A percentile compares a stretch with the other conserved stretches of the same genome.
Conservation (phyloP, 2,888 invertebrate genomes). For the Suillia variegata region DNA sequence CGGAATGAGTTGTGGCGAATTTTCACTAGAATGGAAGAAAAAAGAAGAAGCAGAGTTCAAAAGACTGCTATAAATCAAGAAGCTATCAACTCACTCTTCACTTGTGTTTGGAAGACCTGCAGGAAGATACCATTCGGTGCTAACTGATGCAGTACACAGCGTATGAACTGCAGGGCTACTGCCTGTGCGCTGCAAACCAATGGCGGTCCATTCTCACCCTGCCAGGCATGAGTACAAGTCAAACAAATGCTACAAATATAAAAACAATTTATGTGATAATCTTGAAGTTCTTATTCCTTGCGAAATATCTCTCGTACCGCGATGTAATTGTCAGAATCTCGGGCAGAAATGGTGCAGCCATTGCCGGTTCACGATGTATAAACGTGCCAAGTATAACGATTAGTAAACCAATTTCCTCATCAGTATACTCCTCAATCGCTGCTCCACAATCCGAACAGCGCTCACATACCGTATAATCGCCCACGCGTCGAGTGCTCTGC, state of each 20-base stretch:
- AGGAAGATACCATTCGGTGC: slow-evolving; percentile 96
- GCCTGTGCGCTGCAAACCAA: slow-evolving; percentile 94
- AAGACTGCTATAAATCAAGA: neutral
- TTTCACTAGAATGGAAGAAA: slow-evolving; percentile 45
- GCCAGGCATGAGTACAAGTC: slow-evolving; percentile 85
- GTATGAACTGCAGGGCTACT: slow-evolving; percentile 95
- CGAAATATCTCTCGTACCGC: slow-evolving; percentile 62
- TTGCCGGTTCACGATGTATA: slow-evolving; percentile 91
- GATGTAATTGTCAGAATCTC: slow-evolving; percentile 88
- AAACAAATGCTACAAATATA: slow-evolving; percentile 49
- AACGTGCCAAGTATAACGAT: slow-evolving; percentile 94
- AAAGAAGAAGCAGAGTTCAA: no score
- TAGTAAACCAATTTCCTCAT: slow-evolving; percentile 93
- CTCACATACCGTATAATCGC: slow-evolving; percentile 74
- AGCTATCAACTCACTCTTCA: slow-evolving; percentile 69
- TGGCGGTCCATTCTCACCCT: slow-evolving; percentile 83
- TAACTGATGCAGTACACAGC: slow-evolving; percentile 94
- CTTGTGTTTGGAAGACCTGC: slow-evolving; percentile 91
- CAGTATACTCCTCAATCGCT: slow-evolving; percentile 88
- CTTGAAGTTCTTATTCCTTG: neutral
- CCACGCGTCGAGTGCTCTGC: slow-evolving; percentile 68
- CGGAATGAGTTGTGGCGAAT: slow-evolving; percentile 84
- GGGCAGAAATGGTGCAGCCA: slow-evolving; percentile 92
- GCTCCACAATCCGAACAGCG: slow-evolving; percentile 86
- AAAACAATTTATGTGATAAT: neutral